Base-by-base conservation (phyloP, 2,888 invertebrate genomes). In the Beris chalybata region DNA sequence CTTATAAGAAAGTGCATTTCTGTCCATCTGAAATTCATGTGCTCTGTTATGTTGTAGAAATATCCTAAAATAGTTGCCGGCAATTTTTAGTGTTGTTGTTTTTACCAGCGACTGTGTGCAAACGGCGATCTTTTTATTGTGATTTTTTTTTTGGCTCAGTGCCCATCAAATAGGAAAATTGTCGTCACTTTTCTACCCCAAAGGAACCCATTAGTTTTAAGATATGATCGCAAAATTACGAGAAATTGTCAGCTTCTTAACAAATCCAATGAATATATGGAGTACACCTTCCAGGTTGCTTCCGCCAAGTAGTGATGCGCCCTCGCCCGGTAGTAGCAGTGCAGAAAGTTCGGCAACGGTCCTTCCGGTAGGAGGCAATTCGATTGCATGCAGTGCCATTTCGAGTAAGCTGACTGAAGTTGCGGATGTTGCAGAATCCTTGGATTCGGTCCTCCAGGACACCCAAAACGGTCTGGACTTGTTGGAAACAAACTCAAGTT, bases 301-400 rank as follows among this genome's bases (percentile, higher is more conserved):
- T 56, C 4, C 15, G 11, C 43, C 30, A n/a, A 52, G 22, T 29
- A 43, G 13, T 12, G 45, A 54, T 7, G 13, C 53, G 48, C 30
- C 57, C 13, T 29, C 64, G 6, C 45, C 13, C 29, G 50, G 45
- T 12, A 32, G 12, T 22, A 47, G 7, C n/a, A n/a, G 3, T 30
- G 11, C 44, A 5, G 13, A 57, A 56, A 44, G 50, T 64, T 12
- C 65, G 54, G 48, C 57, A 32, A 74, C 75, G 9, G 68, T 78
- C 50, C 71, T 74, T 13, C 79, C 80, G 3, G 77, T 78, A n/a
- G 77, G 76, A 7, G 82, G 81, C 71, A 88, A 88, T 77, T 81
- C 83, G 70, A 83, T 86, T 71, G 88, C 88, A 15, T 84, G 88
- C 47, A 86, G 86, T 72, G 86, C 88, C 57, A 88, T 89, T 67